Conservation (phyloP, 2,113 vertebrate species). For the Myocastor coypus region DNA sequence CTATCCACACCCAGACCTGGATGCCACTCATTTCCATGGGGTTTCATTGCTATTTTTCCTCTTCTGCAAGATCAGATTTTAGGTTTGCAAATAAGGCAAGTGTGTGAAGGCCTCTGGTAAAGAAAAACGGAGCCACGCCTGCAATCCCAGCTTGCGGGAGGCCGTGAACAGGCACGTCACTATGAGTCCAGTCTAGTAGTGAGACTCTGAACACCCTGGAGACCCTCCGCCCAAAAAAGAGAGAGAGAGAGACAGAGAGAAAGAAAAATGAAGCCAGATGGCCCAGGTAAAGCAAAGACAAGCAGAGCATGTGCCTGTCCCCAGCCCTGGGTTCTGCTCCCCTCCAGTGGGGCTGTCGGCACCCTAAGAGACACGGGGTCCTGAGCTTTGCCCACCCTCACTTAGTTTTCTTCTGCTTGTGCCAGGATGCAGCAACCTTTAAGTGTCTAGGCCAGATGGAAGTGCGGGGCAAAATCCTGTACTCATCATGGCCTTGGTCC, state of each 20-base stretch:
- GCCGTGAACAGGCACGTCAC: too few species aligned
- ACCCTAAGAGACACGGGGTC: not conserved
- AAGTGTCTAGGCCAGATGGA: not conserved
- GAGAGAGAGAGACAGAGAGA: too few species aligned
- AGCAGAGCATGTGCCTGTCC: not conserved
- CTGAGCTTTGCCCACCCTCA: not conserved
- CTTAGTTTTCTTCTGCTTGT: constrained; percentile 44
- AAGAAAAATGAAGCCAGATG: constrained; percentile 65
- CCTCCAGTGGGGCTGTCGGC: constrained; percentile 47
- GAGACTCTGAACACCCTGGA: too few species aligned
- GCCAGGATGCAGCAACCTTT: not conserved
- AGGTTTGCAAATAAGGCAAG: not conserved
- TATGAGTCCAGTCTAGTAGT: too few species aligned
- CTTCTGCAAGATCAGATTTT: constrained; percentile 5
- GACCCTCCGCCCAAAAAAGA: too few species aligned
- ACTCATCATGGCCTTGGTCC: not conserved
- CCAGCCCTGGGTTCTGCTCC: not conserved
- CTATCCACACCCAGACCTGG: not conserved
- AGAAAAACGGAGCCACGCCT: too few species aligned
- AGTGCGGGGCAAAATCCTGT: not conserved
- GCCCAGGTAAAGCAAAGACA: constrained; percentile 17
- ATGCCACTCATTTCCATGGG: not conserved
- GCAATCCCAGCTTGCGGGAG: too few species aligned
- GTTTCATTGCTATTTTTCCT: not conserved
- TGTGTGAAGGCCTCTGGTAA: not conserved